These are phyloP conservation scores for Fabriciana adippe DNA, from an alignment of 2,888 invertebrate species.

Conservation along the genomic window DNA sequence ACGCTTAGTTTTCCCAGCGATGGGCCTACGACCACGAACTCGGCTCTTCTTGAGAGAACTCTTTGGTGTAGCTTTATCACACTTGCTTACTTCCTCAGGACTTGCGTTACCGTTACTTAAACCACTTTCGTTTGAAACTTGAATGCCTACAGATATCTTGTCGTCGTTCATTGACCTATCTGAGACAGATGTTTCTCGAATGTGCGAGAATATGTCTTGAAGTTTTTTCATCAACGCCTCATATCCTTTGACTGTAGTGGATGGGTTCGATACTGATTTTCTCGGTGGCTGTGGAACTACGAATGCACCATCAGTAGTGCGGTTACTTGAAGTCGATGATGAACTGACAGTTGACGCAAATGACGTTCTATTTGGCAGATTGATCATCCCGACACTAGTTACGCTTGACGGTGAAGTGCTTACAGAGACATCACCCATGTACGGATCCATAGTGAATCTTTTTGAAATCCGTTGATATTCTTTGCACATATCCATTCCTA, in stretches of 20 bases:
- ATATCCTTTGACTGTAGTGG: constrained; percentile 71
- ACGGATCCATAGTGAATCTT: constrained; percentile 73
- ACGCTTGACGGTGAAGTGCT: constrained; percentile 76
- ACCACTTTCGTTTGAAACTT: constrained; percentile 59
- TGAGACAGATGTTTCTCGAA: constrained; percentile 60
- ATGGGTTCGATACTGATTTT: constrained; percentile 67
- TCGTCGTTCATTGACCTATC: constrained; percentile 65
- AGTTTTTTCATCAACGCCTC: constrained; percentile 71
- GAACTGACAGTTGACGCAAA: constrained; percentile 74
- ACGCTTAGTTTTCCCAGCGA: constrained; percentile 71
- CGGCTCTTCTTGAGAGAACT: constrained; percentile 76
- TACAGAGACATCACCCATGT: constrained; percentile 70
- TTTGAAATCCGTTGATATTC: constrained; percentile 78
- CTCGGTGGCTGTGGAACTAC: constrained; percentile 77
- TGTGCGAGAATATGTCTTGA: constrained; percentile 71
- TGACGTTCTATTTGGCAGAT: constrained; percentile 69
- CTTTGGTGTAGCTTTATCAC: constrained; percentile 77
- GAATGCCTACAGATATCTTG: constrained; percentile 70
- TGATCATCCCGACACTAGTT: constrained; percentile 72
- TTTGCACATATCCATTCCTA: constrained; percentile 74
- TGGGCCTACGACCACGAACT: constrained; percentile 70
- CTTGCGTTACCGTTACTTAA: constrained; percentile 72
- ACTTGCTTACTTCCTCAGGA: constrained; percentile 68
- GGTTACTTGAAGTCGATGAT: constrained; percentile 65
- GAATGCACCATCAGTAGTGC: constrained; percentile 76